Percentiles rank a stretch among this genome's conserved stretches.
Conservation (phyloP, 2,888 invertebrate genomes). For the Atrina japonica region DNA sequence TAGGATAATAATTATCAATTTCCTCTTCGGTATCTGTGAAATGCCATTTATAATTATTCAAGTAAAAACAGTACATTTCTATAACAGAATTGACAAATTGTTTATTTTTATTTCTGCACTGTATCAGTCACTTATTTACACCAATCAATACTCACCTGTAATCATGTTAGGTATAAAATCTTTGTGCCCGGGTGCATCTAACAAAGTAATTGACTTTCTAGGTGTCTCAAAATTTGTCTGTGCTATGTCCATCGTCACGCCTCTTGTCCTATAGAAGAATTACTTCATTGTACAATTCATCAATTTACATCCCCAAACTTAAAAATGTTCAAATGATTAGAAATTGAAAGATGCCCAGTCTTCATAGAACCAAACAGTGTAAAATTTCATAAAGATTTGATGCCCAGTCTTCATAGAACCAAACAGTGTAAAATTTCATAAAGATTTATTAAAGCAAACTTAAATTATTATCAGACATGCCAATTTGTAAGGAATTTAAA, state of each 20-base stretch:
- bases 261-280: constrained; percentile 86
- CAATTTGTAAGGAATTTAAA: too few species aligned
- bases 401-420: too few species aligned
- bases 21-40: too few species aligned
- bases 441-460: too few species aligned
- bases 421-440: background rate
- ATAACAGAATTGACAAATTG: too few species aligned
- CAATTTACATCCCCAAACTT: background rate
- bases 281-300: background rate
- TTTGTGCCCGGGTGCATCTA: constrained; percentile 99
- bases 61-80: background rate
- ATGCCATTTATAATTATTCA: too few species aligned
- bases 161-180: constrained; percentile 99
- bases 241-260: constrained; percentile 99
- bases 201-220: constrained; percentile 85
- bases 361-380: background rate
- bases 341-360: too few species aligned
- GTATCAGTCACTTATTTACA: background rate
- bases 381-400: too few species aligned
- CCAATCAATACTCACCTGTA: constrained; percentile 82
- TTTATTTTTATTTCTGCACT: background rate
- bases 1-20: too few species aligned
- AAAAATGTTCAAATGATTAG: background rate
- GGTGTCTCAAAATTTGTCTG: constrained; percentile 95
- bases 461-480: too few species aligned